A percentile compares a stretch with the other conserved stretches of the same genome.
phyloP scores from a whole-genome alignment of 2,113 vertebrate genomes.

The Pionites leucogaster region DNA sequence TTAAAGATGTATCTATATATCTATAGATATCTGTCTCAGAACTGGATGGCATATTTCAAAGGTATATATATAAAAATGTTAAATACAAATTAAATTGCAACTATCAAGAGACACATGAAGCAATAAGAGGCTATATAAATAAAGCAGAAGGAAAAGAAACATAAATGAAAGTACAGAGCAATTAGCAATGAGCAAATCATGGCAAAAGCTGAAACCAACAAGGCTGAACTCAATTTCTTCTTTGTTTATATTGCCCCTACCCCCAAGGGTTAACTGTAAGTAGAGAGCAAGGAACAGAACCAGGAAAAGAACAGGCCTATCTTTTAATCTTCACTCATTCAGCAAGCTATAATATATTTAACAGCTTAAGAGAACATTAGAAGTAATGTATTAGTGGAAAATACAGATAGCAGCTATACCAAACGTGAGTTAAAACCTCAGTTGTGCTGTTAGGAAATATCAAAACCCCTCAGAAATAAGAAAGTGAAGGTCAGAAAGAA shows the following conservation, averaged over 20 bases:
- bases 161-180: neutral
- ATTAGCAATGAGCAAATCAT: neutral
- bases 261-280: neutral
- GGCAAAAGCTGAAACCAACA: neutral
- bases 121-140: neutral
- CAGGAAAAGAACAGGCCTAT: neutral
- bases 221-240: neutral
- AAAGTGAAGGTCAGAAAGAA: neutral
- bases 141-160: neutral
- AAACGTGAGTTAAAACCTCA: neutral
- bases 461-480: neutral
- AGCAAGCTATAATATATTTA: slow-evolving; percentile 36
- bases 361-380: neutral
- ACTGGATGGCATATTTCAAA: neutral
- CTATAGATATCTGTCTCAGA: neutral
- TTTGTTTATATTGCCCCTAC: neutral
- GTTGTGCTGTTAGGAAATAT: neutral
- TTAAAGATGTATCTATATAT: neutral
- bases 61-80: neutral
- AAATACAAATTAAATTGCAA: neutral
- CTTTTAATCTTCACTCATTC: slow-evolving; percentile 20
- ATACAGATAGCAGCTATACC: neutral
- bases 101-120: neutral
- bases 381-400: slow-evolving; percentile 15
- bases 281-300: neutral